These are phyloP conservation scores for Zonitis immaculata DNA, from an alignment of 2,888 invertebrate species.

Conservation along the genomic window DNA sequence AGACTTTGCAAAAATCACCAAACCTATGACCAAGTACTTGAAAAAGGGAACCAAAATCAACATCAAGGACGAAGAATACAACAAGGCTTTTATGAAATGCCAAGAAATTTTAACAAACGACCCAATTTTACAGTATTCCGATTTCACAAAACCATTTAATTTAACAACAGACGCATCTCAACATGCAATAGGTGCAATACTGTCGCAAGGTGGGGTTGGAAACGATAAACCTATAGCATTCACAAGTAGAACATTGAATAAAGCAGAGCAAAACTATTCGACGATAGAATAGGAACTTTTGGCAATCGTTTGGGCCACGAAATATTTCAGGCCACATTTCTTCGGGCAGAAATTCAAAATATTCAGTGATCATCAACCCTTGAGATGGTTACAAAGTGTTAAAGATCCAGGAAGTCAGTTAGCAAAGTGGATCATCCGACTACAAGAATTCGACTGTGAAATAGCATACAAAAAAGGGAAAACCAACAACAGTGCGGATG, in stretches of 20 bases:
- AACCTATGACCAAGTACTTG: background rate
- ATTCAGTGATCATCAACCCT: background rate
- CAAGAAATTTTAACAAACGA: background rate
- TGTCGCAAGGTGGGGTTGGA: background rate
- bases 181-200: background rate
- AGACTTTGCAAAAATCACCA: background rate
- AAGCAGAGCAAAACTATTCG: background rate
- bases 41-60: background rate
- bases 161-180: background rate
- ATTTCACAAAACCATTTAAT: background rate
- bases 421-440: slow-evolving; percentile 38
- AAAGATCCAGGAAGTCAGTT: slow-evolving; percentile 31
- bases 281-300: background rate
- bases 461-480: background rate
- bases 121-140: background rate
- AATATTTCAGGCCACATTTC: background rate
- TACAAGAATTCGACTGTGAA: slow-evolving; percentile 31
- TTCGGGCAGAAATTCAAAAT: background rate
- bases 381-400: background rate
- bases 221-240: background rate
- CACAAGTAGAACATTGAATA: background rate
- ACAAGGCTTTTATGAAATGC: background rate
- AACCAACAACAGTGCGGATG: background rate
- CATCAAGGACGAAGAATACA: background rate
- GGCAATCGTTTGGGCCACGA: background rate